Evolutionary conservation across 2,797 vertebrate genomes (phyloP).

Genomic region (Petrocephalus schoutedeni): DNA sequence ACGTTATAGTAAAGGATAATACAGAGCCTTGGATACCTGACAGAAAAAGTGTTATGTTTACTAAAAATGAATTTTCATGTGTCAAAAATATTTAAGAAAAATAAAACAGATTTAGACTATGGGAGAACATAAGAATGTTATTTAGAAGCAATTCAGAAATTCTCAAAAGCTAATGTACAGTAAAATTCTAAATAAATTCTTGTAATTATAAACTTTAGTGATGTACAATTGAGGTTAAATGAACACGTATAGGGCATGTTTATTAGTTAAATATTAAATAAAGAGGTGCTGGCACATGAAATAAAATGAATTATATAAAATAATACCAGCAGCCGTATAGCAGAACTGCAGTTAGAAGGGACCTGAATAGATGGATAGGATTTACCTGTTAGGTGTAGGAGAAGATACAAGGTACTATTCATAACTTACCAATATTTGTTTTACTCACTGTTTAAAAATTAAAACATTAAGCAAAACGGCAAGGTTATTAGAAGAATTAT

Average conservation of each 20-base stretch:
- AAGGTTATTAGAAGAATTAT: neutral
- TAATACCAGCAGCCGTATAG: neutral
- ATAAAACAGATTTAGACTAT: neutral
- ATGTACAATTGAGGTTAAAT: neutral
- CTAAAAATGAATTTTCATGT: neutral
- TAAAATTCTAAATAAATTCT: neutral
- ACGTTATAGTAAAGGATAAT: neutral
- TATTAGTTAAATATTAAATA: neutral
- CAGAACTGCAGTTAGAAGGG: neutral
- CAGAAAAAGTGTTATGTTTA: neutral
- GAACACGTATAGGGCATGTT: neutral
- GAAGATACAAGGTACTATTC: neutral
- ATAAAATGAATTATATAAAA: neutral
- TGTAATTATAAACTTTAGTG: neutral
- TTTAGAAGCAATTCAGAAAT: neutral
- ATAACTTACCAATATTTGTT: neutral
- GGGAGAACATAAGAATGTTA: neutral
- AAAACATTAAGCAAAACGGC: neutral
- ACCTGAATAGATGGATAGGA: neutral
- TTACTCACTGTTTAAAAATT: neutral
- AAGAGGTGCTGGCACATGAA: neutral
- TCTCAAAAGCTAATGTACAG: neutral
- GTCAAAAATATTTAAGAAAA: neutral
- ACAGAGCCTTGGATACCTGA: neutral
- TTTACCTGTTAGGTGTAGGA: neutral